A percentile compares a stretch with the other conserved stretches of the same genome.
Evolutionary conservation across 2,113 vertebrate species (phyloP).

Genomic region (Desmodus rotundus): DNA sequence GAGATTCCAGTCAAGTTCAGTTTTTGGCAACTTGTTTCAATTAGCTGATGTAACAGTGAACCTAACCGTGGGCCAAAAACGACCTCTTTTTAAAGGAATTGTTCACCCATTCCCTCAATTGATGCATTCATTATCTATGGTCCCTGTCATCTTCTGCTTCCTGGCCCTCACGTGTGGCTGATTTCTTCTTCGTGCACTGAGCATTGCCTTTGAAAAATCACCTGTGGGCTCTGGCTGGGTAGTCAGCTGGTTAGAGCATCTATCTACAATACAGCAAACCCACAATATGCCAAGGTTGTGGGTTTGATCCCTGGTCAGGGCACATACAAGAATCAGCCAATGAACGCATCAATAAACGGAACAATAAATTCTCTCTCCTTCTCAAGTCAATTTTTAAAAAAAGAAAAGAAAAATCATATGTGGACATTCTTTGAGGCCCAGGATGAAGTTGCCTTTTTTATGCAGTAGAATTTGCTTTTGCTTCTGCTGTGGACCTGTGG

Average conservation of each 20-base stretch:
- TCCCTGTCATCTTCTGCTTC: not conserved
- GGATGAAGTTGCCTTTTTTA: not conserved
- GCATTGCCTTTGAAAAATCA: not conserved
- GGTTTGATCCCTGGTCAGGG: too few species aligned
- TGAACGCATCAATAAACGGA: too few species aligned
- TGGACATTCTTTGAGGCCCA: too few species aligned
- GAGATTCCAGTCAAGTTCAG: not conserved
- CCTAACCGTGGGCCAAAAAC: not conserved
- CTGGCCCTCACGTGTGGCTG: rapidly evolving
- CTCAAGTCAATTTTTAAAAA: too few species aligned
- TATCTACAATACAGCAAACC: too few species aligned
- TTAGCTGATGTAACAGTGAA: not conserved
- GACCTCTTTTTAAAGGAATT: not conserved
- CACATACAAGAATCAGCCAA: too few species aligned
- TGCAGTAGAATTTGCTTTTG: not conserved
- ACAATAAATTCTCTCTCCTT: too few species aligned
- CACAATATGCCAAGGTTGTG: too few species aligned
- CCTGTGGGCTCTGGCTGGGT: not conserved
- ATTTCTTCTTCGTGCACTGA: rapidly evolving
- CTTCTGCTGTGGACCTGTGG: not conserved
- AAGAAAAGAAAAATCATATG: too few species aligned
- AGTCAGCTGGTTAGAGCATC: too few species aligned
- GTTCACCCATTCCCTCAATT: not conserved
- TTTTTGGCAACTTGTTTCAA: too few species aligned
- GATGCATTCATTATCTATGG: rapidly evolving